Conservation (phyloP, 2,797 vertebrate genomes). For the Lithobates sylvaticus region DNA sequence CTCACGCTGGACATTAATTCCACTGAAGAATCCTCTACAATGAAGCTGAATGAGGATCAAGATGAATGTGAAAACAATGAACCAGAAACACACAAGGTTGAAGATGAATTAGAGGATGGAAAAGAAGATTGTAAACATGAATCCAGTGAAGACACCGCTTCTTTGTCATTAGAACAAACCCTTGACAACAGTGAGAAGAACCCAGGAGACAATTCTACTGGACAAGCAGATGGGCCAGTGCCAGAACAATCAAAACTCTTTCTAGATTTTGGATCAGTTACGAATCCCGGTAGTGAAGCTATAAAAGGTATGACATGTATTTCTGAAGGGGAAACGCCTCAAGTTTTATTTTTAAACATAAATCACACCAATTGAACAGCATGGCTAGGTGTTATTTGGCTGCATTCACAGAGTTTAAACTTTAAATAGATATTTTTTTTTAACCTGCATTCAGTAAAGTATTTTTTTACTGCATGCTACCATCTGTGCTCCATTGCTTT, state of each 20-base stretch:
- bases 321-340: neutral
- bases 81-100: conserved; percentile 22
- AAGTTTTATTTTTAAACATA: neutral
- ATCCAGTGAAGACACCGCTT: neutral
- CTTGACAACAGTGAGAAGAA: conserved; percentile 22
- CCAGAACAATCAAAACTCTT: conserved; percentile 69
- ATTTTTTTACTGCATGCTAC: neutral
- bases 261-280: conserved; percentile 75
- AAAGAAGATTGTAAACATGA: conserved; percentile 9
- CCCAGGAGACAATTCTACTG: conserved; percentile 5
- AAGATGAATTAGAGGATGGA: neutral
- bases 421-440: too few relatives aligned
- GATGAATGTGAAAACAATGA: neutral
- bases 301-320: conserved; percentile 72
- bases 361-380: neutral
- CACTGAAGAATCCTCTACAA: neutral
- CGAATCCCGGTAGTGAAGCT: conserved; percentile 78
- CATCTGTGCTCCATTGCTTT: neutral
- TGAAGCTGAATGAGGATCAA: conserved; percentile 45
- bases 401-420: neutral
- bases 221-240: conserved; percentile 45
- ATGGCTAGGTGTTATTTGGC: neutral
- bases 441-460: too few relatives aligned
- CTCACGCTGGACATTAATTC: neutral
- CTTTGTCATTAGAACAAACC: neutral